Conservation (phyloP, 2,888 invertebrate species). For the Conomelus anceps region DNA sequence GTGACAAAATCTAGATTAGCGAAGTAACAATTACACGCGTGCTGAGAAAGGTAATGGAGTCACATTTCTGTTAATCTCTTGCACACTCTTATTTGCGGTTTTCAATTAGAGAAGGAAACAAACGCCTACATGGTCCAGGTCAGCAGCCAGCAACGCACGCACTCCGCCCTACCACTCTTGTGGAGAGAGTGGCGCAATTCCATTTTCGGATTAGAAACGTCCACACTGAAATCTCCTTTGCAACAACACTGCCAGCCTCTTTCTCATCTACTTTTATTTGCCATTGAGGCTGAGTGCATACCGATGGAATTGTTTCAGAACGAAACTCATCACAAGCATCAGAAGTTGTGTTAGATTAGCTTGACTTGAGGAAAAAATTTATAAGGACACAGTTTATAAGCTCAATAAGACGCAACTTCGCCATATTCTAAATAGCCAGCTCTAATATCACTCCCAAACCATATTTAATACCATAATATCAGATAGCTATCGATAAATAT, state of each 20-base stretch:
- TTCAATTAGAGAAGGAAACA: not conserved
- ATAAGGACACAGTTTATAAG: too few species aligned
- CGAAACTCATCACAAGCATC: not conserved
- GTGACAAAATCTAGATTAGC: not conserved
- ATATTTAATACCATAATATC: too few species aligned
- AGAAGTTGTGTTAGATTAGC: too few species aligned
- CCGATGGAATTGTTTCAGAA: not conserved
- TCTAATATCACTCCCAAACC: too few species aligned
- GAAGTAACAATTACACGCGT: not conserved
- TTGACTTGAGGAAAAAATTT: too few species aligned
- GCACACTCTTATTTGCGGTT: not conserved
- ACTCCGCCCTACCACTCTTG: too few species aligned
- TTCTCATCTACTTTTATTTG: not conserved
- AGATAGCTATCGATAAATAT: too few species aligned
- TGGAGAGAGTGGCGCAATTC: not conserved
- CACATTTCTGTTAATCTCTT: not conserved
- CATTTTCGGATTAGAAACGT: not conserved
- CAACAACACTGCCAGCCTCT: not conserved
- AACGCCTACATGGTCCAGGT: not conserved
- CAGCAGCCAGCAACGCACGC: too few species aligned
- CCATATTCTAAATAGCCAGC: too few species aligned
- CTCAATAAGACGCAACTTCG: too few species aligned
- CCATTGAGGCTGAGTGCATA: not conserved
- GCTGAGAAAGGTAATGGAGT: not conserved
- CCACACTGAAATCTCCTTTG: not conserved